A percentile compares a stretch with the other conserved stretches of the same genome.
Evolutionary conservation across 2,797 vertebrate species (phyloP).

Genomic region (Sebastes aleutianus): DNA sequence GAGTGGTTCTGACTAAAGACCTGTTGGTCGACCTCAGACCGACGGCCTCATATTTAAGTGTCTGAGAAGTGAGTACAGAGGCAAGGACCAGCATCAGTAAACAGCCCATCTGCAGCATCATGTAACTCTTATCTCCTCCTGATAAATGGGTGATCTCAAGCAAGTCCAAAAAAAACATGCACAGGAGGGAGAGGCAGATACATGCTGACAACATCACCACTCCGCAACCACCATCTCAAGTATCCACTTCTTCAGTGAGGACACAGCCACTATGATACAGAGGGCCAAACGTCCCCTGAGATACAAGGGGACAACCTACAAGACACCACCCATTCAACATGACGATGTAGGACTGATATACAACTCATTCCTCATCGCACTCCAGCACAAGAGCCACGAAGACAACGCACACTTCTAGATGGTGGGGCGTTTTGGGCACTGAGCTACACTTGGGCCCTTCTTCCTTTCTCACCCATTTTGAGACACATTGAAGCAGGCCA

Average conservation of each 20-base stretch:
- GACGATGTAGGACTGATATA: constrained; percentile 73
- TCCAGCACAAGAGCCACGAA: constrained; percentile 67
- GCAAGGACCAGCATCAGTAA: constrained; percentile 55
- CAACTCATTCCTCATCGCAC: constrained; percentile 61
- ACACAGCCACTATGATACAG: constrained; percentile 71
- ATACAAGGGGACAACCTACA: constrained; percentile 57
- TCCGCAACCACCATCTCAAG: constrained; percentile 56
- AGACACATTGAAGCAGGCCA: constrained; percentile 64
- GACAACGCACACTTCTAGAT: constrained; percentile 63
- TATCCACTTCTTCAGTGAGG: constrained; percentile 68
- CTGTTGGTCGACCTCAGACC: neutral
- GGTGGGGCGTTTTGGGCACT: constrained; percentile 63
- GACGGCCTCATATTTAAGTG: neutral
- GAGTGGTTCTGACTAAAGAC: neutral
- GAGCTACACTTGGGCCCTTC: constrained; percentile 74
- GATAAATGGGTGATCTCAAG: constrained; percentile 16
- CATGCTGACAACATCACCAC: constrained; percentile 71
- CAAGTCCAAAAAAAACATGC: constrained; percentile 29
- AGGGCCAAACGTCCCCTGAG: constrained; percentile 51
- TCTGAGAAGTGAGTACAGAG: constrained; percentile 24
- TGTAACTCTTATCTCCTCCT: constrained; percentile 20
- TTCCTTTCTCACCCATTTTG: constrained; percentile 30
- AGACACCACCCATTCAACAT: constrained; percentile 65
- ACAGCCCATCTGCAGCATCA: neutral
- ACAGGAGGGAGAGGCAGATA: constrained; percentile 55